Conservation (phyloP, 2,113 vertebrate species). For the Passer domesticus region DNA sequence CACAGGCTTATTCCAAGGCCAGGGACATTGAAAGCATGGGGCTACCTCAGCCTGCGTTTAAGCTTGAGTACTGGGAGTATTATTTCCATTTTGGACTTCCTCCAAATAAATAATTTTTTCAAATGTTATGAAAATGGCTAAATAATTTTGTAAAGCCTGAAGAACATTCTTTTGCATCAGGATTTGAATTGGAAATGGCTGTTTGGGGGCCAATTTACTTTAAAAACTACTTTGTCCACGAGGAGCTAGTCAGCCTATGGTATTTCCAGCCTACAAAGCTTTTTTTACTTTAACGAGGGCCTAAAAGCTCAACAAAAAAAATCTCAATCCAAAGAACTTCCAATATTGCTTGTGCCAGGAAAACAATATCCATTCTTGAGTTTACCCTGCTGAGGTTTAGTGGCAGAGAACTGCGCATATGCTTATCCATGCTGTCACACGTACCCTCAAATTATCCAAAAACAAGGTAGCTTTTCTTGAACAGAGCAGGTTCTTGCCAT, state of each 20-base stretch:
- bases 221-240: background rate
- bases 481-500: background rate
- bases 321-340: background rate
- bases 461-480: background rate
- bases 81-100: slow-evolving; percentile 19
- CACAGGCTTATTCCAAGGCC: background rate
- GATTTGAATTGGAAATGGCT: slow-evolving; percentile 30
- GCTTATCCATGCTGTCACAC: background rate
- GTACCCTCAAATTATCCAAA: background rate
- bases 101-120: background rate
- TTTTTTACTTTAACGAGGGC: background rate
- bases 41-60: background rate
- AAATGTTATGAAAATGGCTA: slow-evolving; percentile 4
- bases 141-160: slow-evolving; percentile 26
- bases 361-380: background rate
- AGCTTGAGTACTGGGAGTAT: background rate
- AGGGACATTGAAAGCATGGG: background rate
- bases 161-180: background rate
- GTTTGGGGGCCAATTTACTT: background rate
- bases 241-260: background rate
- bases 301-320: slow-evolving; percentile 15
- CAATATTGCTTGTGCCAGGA: background rate
- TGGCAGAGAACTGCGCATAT: background rate
- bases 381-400: slow-evolving; percentile 2
- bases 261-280: slow-evolving; percentile 7